Conservation (phyloP, 2,888 invertebrate species). For the Girardia tigrina region DNA sequence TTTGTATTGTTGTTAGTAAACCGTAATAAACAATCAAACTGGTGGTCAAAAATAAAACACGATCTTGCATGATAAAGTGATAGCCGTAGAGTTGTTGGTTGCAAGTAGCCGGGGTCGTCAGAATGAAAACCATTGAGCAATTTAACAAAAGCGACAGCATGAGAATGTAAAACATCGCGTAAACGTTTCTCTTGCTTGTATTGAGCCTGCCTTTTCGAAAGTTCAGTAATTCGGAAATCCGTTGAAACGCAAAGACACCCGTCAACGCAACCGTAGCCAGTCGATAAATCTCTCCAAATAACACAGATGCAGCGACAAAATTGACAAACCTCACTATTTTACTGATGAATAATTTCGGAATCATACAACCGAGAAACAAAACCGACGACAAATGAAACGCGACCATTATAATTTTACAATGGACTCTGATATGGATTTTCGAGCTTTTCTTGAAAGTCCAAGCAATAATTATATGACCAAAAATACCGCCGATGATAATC, state of each 20-base stretch:
- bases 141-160: background rate
- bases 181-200: background rate
- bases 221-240: background rate
- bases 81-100: background rate
- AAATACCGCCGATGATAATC: background rate
- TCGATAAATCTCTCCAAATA: background rate
- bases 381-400: background rate
- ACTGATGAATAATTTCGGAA: background rate
- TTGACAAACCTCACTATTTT: background rate
- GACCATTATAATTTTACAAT: constrained; percentile 4
- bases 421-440: background rate
- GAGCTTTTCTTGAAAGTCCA: background rate
- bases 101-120: background rate
- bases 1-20: background rate
- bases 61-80: background rate
- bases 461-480: background rate
- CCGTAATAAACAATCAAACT: background rate
- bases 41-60: background rate
- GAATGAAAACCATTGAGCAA: background rate
- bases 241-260: background rate
- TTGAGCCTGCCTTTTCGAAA: background rate
- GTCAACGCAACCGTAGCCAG: background rate
- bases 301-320: background rate
- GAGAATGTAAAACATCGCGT: background rate
- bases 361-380: background rate